phyloP scores from a whole-genome alignment of 2,888 invertebrate genomes.

The Homarus gammarus region DNA sequence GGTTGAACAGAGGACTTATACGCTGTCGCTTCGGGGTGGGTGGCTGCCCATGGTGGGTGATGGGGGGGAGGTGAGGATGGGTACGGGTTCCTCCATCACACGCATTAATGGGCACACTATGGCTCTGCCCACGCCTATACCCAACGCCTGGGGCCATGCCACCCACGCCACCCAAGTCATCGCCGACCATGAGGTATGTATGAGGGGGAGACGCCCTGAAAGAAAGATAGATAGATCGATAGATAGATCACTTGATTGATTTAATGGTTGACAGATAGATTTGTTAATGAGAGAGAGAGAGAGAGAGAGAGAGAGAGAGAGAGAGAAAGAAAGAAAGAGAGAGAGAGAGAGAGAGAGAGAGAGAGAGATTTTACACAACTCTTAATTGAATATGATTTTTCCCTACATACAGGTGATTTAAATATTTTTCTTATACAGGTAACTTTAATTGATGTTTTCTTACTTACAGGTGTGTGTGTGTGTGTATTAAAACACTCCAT shows the following conservation, averaged over 20 bases:
- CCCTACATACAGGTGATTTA: too few species aligned
- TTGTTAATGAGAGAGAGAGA: background rate
- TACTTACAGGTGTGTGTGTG: too few species aligned
- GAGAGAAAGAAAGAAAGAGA: background rate
- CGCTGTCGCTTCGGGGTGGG: slow-evolving; percentile 50
- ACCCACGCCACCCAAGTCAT: too few species aligned
- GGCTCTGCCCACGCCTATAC: slow-evolving; percentile 47
- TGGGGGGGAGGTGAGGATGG: slow-evolving; percentile 31
- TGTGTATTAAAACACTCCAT: too few species aligned
- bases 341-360: background rate
- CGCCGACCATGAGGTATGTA: background rate
- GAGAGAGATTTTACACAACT: background rate
- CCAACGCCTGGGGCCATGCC: slow-evolving; percentile 20
- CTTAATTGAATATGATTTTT: too few species aligned
- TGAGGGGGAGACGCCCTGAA: background rate
- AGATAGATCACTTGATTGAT: too few species aligned
- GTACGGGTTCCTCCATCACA: slow-evolving; percentile 44
- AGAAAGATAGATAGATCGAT: background rate
- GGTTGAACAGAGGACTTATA: slow-evolving; percentile 42
- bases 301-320: background rate
- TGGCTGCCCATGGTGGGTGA: slow-evolving; percentile 43
- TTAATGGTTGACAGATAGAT: too few species aligned
- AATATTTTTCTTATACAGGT: too few species aligned
- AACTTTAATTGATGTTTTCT: too few species aligned
- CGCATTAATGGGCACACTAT: slow-evolving; percentile 50